Evolutionary conservation across 2,113 vertebrate species (phyloP).

Genomic region (Rissa tridactyla): DNA sequence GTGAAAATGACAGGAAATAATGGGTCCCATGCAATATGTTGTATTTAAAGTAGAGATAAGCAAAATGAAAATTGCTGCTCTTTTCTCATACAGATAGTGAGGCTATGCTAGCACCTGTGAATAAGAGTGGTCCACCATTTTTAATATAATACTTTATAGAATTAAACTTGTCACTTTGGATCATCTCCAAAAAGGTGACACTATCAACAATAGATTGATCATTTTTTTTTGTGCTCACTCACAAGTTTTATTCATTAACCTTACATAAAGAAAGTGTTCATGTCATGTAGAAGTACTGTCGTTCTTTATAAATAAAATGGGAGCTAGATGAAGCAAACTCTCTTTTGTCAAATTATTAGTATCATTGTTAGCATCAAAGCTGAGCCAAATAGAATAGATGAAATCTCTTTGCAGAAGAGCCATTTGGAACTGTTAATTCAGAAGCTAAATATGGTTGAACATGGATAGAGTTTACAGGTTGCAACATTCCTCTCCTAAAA

Average conservation of each 20-base stretch:
- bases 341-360: not conserved
- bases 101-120: not conserved
- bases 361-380: not conserved
- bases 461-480: not conserved
- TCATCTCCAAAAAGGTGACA: not conserved
- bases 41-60: constrained; percentile 59
- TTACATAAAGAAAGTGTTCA: not conserved
- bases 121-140: not conserved
- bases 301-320: not conserved
- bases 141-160: not conserved
- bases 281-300: not conserved
- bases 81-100: not conserved
- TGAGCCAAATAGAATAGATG: not conserved
- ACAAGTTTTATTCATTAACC: not conserved
- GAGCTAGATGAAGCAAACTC: not conserved
- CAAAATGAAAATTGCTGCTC: constrained; percentile 22
- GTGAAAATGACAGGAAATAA: constrained; percentile 60
- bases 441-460: not conserved
- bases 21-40: constrained; percentile 54
- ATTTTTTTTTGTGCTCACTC: not conserved
- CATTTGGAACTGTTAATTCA: not conserved
- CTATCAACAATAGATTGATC: not conserved
- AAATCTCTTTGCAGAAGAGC: not conserved
- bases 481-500: not conserved
- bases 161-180: not conserved